phyloP scores from a whole-genome alignment of 2,888 invertebrate species.

The Epinotia ramella region DNA sequence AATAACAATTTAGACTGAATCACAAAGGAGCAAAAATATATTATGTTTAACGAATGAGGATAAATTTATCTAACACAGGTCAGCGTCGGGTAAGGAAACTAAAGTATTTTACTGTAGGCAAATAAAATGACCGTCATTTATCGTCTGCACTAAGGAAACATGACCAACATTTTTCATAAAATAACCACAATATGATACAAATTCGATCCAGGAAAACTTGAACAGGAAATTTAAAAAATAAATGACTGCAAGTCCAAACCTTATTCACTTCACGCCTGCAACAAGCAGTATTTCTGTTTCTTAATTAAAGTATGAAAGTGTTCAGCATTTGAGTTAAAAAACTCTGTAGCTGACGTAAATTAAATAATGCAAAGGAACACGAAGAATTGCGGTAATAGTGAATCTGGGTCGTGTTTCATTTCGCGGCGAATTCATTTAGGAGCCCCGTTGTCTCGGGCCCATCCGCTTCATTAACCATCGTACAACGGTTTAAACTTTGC shows the following conservation, averaged over 20 bases:
- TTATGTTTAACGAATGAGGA: slow-evolving; percentile 1
- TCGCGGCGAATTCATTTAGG: slow-evolving; percentile 67
- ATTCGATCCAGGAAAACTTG: slow-evolving; percentile 7
- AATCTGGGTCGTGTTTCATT: slow-evolving; percentile 69
- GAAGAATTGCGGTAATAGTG: slow-evolving; percentile 51
- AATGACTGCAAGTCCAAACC: background rate
- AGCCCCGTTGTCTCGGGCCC: slow-evolving; percentile 53
- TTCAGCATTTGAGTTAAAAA: slow-evolving; percentile 22
- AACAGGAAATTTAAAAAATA: slow-evolving; percentile 20
- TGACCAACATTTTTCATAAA: slow-evolving; percentile 8
- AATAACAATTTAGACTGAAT: background rate
- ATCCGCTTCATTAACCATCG: slow-evolving; percentile 59
- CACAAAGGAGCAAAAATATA: background rate
- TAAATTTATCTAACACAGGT: slow-evolving; percentile 17
- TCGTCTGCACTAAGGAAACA: background rate
- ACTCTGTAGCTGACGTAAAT: slow-evolving; percentile 36
- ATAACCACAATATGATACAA: slow-evolving; percentile 5
- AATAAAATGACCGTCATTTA: slow-evolving; percentile 18
- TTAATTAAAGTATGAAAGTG: slow-evolving; percentile 28
- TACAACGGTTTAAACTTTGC: slow-evolving; percentile 38
- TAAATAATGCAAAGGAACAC: slow-evolving; percentile 43
- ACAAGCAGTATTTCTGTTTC: slow-evolving; percentile 27
- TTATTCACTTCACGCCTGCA: slow-evolving; percentile 1
- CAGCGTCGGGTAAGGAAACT: slow-evolving; percentile 27
- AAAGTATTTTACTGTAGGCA: slow-evolving; percentile 16